phyloP scores from a whole-genome alignment of 2,888 invertebrate species.

The Dendrolimus houi region DNA sequence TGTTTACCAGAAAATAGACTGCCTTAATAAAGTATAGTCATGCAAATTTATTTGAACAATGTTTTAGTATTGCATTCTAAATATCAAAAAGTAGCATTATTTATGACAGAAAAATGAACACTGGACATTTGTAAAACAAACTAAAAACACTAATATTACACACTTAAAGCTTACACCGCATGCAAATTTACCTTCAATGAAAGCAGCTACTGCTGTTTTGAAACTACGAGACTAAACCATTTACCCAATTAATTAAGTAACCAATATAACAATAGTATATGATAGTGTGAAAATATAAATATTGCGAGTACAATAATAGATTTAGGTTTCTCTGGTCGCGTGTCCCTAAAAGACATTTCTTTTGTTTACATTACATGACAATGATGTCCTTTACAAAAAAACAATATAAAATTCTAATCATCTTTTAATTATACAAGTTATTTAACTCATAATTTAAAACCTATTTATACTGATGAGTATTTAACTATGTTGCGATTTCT shows the following conservation, averaged over 20 bases:
- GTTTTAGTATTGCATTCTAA: slow-evolving; percentile 3
- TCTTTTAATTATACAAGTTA: no score
- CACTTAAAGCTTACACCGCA: slow-evolving; percentile 51
- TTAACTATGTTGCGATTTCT: no score
- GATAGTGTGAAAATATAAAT: slow-evolving; percentile 36
- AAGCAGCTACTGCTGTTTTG: slow-evolving; percentile 54
- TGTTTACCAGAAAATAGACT: slow-evolving; percentile 47
- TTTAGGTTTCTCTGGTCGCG: slow-evolving; percentile 37
- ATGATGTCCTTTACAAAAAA: background rate
- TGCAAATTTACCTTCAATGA: slow-evolving; percentile 70
- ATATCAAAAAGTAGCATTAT: background rate
- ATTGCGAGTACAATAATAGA: slow-evolving; percentile 15
- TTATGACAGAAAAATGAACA: slow-evolving; percentile 5
- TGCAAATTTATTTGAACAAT: slow-evolving; percentile 27
- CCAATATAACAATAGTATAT: slow-evolving; percentile 21
- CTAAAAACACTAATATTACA: slow-evolving; percentile 26
- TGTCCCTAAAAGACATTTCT: slow-evolving; percentile 3
- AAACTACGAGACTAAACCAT: slow-evolving; percentile 51
- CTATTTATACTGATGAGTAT: no score
- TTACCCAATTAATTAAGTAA: slow-evolving; percentile 27
- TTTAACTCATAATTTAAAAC: no score
- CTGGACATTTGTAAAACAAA: slow-evolving; percentile 10
- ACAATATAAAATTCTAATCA: background rate
- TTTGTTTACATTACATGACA: background rate
- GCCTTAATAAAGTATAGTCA: slow-evolving; percentile 28